A percentile compares a stretch with the other conserved stretches of the same genome.
Evolutionary conservation across 2,797 vertebrate species (phyloP).

Genomic region (Sylvia borin): DNA sequence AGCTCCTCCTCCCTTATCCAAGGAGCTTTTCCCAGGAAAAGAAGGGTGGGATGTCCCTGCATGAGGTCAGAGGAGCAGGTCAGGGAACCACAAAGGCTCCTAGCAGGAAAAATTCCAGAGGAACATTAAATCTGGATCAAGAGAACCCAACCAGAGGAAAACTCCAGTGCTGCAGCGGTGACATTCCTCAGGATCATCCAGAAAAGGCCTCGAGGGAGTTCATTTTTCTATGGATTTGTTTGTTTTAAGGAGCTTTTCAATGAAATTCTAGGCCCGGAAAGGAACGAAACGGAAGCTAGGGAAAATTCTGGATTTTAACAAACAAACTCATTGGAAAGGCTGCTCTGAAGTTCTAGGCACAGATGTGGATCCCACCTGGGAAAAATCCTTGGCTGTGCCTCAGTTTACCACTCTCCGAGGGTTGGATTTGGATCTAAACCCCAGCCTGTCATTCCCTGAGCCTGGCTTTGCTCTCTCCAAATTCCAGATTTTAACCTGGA

Average conservation of each 20-base stretch:
- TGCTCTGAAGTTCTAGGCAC: background rate
- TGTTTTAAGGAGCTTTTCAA: background rate
- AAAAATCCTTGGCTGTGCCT: background rate
- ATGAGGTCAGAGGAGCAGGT: background rate
- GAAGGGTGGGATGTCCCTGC: background rate
- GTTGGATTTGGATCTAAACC: background rate
- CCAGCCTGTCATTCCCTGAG: background rate
- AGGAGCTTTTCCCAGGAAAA: background rate
- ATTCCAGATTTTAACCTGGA: background rate
- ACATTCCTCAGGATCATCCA: fast-evolving
- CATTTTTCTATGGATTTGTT: background rate
- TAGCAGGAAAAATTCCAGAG: background rate
- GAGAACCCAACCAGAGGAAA: background rate
- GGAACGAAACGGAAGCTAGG: background rate
- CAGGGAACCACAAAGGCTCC: background rate
- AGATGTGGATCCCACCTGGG: background rate
- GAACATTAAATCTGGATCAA: background rate
- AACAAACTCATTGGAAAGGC: background rate
- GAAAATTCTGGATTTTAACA: background rate
- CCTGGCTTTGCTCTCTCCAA: background rate
- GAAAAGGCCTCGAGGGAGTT: background rate
- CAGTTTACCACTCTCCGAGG: background rate
- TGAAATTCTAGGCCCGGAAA: background rate
- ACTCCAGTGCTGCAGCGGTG: background rate
- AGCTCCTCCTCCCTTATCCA: background rate